Evolutionary conservation across 2,888 invertebrate species (phyloP).

Genomic region (Metalampra italica): DNA sequence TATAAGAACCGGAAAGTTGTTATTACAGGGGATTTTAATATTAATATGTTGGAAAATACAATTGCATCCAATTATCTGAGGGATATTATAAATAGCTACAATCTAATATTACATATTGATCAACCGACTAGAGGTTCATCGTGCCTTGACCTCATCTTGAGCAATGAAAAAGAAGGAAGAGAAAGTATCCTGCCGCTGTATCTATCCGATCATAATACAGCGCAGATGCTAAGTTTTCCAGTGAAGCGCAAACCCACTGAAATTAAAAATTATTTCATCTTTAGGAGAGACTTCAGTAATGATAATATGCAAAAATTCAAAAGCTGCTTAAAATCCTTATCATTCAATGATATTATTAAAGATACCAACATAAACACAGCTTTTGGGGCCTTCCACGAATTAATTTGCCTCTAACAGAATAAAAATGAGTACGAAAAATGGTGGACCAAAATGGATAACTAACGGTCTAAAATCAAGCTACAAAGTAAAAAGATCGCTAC

Average conservation of each 20-base stretch:
- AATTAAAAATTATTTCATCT: background rate
- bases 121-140: slow-evolving; percentile 7
- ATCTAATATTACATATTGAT: slow-evolving; percentile 6
- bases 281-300: background rate
- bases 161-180: slow-evolving; percentile 1
- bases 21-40: slow-evolving; percentile 3
- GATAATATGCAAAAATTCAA: slow-evolving; percentile 4
- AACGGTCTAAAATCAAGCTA: slow-evolving; percentile 3
- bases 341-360: background rate
- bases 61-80: background rate
- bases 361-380: background rate
- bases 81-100: slow-evolving; percentile 1
- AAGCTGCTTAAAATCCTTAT: background rate
- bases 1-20: slow-evolving; percentile 2
- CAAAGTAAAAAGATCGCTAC: slow-evolving; percentile 1
- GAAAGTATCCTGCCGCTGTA: background rate
- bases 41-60: slow-evolving; percentile 1
- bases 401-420: background rate
- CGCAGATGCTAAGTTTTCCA: background rate
- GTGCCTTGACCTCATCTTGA: slow-evolving; percentile 12
- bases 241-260: background rate
- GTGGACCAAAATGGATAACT: background rate
- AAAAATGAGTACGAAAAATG: background rate
- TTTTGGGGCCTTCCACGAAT: slow-evolving; percentile 1
- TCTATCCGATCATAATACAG: slow-evolving; percentile 4